Conservation (phyloP, 2,888 invertebrate genomes). For the Drosophila imparisetae region DNA sequence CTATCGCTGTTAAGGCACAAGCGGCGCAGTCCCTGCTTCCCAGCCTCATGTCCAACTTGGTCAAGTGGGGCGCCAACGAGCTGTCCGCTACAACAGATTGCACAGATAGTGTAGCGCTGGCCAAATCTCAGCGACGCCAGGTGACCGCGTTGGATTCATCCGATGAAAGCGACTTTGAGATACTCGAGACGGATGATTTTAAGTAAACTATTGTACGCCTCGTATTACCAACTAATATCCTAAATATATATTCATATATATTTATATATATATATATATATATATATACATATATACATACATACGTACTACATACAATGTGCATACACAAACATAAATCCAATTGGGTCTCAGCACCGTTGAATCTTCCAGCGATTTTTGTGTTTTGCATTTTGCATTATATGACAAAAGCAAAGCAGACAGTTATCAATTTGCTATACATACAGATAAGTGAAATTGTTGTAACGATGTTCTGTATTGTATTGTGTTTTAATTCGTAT, state of each 20-base stretch:
- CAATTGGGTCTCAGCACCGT: constrained; percentile 7
- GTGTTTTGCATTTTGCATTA: neutral
- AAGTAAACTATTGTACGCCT: constrained; percentile 62
- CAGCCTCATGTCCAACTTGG: constrained; percentile 75
- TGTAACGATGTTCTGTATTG: constrained; percentile 10
- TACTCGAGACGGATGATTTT: constrained; percentile 83
- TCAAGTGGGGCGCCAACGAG: constrained; percentile 68
- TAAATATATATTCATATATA: constrained; percentile 40
- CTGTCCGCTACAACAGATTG: constrained; percentile 1
- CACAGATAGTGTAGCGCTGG: constrained; percentile 17
- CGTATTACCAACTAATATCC: constrained; percentile 71
- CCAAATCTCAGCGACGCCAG: constrained; percentile 51
- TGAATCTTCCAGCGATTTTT: constrained; percentile 11
- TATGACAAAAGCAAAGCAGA: constrained; percentile 24
- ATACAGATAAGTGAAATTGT: constrained; percentile 6
- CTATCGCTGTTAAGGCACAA: constrained; percentile 61
- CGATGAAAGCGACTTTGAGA: constrained; percentile 84
- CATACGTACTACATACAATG: constrained; percentile 4
- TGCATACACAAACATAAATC: constrained; percentile 5
- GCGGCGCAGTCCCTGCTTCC: constrained; percentile 77
- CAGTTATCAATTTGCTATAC: constrained; percentile 8
- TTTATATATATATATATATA: constrained; percentile 16
- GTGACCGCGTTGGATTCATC: constrained; percentile 80
- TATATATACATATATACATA: constrained; percentile 32
- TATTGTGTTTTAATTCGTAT: constrained; percentile 3